Percentiles rank a stretch among this genome's conserved stretches.
Conservation (phyloP, 2,888 invertebrate genomes). For the Rotaria macrura region DNA sequence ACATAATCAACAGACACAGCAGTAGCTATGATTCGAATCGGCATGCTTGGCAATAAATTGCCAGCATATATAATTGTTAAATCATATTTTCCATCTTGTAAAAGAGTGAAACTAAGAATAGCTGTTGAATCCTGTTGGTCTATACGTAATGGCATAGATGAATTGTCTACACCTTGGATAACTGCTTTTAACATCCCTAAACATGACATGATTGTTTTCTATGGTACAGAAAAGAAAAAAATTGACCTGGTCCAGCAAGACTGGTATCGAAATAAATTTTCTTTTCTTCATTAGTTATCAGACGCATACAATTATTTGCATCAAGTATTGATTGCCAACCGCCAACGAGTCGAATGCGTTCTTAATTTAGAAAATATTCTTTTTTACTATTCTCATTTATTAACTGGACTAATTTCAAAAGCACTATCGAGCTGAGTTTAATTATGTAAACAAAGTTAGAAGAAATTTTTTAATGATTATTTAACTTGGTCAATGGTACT, state of each 20-base stretch:
- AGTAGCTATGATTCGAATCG: conserved; percentile 53
- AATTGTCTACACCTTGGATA: not conserved
- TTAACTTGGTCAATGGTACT: no score
- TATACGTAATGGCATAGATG: not conserved
- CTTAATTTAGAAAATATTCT: not conserved
- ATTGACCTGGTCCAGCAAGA: conserved; percentile 67
- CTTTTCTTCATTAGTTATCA: conserved; percentile 52
- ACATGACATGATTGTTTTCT: not conserved
- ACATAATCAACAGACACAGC: conserved; percentile 40
- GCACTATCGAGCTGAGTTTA: no score
- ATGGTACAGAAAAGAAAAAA: not conserved
- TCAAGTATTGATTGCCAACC: conserved; percentile 76
- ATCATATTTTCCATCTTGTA: conserved; percentile 38
- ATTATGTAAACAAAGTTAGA: no score
- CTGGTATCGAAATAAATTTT: conserved; percentile 69
- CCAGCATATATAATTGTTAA: conserved; percentile 4
- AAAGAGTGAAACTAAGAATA: not conserved
- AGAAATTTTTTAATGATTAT: no score
- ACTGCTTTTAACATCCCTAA: conserved; percentile 52
- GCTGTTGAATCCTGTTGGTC: not conserved
- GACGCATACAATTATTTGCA: conserved; percentile 53
- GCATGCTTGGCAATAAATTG: conserved; percentile 64
- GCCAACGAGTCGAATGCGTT: conserved; percentile 63
- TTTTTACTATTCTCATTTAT: no score
- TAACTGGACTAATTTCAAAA: no score